A percentile compares a stretch with the other conserved stretches of the same genome.
Conservation (phyloP, 2,797 vertebrate species). For the Rhinoraja longicauda region DNA sequence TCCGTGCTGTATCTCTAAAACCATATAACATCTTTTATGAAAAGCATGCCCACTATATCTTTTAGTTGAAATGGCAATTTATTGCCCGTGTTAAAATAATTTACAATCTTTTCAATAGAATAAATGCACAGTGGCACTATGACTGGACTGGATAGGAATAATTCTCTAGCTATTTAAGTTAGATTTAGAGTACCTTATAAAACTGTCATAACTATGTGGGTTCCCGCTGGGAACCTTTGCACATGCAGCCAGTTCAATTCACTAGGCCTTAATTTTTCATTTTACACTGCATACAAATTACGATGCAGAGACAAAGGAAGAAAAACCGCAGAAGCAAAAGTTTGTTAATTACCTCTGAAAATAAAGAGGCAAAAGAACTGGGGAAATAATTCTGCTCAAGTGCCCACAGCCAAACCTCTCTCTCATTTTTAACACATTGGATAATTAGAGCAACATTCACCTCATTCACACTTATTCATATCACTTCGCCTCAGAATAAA, state of each 20-base stretch:
- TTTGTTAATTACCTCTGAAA: not conserved
- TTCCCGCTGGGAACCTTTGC: not conserved
- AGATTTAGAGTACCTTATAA: not conserved
- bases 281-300: not conserved
- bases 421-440: not conserved
- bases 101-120: not conserved
- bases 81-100: not conserved
- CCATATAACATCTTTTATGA: not conserved
- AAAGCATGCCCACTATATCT: not conserved
- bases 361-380: not conserved
- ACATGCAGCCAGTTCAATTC: not conserved
- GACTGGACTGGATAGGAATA: not conserved
- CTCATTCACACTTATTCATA: not conserved
- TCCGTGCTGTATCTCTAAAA: too few relatives aligned
- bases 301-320: not conserved
- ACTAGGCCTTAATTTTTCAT: not conserved
- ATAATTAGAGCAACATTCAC: conserved; percentile 5
- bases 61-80: not conserved
- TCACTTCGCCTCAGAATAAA: too few relatives aligned
- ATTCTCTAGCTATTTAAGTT: not conserved
- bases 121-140: not conserved
- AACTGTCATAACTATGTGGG: too few relatives aligned
- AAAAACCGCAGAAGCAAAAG: not conserved
- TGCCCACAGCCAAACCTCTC: not conserved
- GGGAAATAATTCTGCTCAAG: not conserved